Evolutionary conservation across 2,113 vertebrate genomes (phyloP), one percentile per base, ranked within the genome.

Genomic region (Eleginops maclovinus): DNA sequence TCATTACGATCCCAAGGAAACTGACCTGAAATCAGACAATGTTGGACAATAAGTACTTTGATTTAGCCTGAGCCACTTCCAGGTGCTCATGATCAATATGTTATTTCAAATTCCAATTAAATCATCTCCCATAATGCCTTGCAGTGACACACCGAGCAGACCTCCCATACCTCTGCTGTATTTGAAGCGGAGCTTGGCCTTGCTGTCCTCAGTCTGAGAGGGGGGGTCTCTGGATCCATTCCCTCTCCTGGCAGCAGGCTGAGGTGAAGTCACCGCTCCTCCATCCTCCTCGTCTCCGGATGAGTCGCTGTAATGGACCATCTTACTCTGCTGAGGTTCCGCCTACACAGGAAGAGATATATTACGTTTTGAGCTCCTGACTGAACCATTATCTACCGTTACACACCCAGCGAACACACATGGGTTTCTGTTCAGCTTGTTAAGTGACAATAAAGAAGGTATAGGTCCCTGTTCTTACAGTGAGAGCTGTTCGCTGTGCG

Each of bases 261-360:
- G 9, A 60, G 77, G 7, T 43, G 74, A 47, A 13, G 60, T 14
- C 55, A 16, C 16, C 2, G 10, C 9, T 43, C 46, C 67, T 53
- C 72, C 49, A 36, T 40, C 74, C 28, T 88, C 87, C 74, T 94
- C 94, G 5, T 93, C 94, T 3, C 68, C 89, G 9, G 93, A 94
- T 1, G 93, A 94, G 67, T 93, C 87, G 6, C 86, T 93, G 85
- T 88, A 91, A 21, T 90, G 86, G 50, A 79, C 79, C 75, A 87
- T 89, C 74, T 77, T 84, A 22, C 15, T 79, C 75, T 87, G 88
- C 72, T 83, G 88, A 59, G 77, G 61, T 60, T 92, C 90, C 61
- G 56, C 87, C 95, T 95, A 49, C 49, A 82, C 12, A 49, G 9
- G 12, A 8, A 36, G 44, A 14, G 17, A n/a, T n/a, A n/a, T n/a